These are phyloP conservation scores for Ceratina japonica DNA, from an alignment of 1,140 invertebrate species.

Conservation along the genomic window DNA sequence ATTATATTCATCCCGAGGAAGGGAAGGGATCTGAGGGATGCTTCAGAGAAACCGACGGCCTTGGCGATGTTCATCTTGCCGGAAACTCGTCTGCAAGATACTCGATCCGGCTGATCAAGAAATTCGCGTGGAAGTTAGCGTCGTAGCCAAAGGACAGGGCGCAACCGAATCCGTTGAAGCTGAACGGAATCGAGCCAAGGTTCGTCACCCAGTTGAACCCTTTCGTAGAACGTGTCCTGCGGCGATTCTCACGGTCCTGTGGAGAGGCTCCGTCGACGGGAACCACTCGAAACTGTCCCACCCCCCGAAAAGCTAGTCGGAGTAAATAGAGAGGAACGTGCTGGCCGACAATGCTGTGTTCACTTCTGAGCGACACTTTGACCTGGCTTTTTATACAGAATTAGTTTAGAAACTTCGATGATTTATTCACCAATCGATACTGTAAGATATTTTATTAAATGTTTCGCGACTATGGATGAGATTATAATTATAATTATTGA, in stretches of 20 bases:
- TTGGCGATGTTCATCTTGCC: slow-evolving; percentile 12
- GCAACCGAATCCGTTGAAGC: background rate
- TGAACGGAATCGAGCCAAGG: background rate
- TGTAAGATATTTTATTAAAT: too few species aligned
- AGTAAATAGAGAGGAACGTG: slow-evolving; percentile 30
- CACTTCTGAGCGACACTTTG: background rate
- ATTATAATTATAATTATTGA: too few species aligned
- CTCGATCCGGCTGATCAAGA: slow-evolving; percentile 1
- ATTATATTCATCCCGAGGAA: too few species aligned
- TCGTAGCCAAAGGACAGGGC: background rate
- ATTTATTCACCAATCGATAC: too few species aligned
- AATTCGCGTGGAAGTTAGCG: slow-evolving; percentile 10
- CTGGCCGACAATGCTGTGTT: background rate
- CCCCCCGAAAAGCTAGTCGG: background rate
- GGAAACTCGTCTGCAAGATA: slow-evolving; percentile 15
- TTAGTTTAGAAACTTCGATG: background rate
- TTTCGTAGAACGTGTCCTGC: slow-evolving; percentile 27
- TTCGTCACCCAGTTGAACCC: slow-evolving; percentile 5
- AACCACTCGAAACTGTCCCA: slow-evolving; percentile 27
- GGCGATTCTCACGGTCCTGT: slow-evolving; percentile 19
- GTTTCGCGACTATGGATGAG: too few species aligned
- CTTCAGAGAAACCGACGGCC: background rate
- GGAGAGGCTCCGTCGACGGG: background rate
- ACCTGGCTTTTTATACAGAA: too few species aligned
- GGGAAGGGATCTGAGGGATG: background rate